A percentile compares a stretch with the other conserved stretches of the same genome.
Conservation (phyloP, 2,113 vertebrate species). For the Shinisaurus crocodilurus region DNA sequence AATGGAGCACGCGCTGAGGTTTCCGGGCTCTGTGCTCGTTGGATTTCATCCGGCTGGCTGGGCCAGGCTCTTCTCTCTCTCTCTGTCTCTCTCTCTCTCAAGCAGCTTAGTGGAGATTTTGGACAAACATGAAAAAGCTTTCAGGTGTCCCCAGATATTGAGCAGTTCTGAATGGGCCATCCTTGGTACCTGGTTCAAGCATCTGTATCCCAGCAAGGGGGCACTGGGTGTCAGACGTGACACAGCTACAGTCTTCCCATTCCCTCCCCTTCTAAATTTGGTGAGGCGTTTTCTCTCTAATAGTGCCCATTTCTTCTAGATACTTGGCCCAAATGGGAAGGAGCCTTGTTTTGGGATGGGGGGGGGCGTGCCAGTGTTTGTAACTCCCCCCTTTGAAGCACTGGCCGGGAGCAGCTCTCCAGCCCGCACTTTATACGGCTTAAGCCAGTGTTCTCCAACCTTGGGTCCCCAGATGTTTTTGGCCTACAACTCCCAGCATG, state of each 20-base stretch:
- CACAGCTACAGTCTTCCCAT: background rate
- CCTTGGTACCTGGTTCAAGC: background rate
- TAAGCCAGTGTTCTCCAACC: background rate
- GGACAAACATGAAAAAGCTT: background rate
- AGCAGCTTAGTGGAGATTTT: background rate
- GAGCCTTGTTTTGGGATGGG: background rate
- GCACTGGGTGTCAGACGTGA: background rate
- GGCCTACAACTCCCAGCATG: too few relatives aligned
- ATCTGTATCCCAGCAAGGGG: background rate
- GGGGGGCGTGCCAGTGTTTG: background rate
- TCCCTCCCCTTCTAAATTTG: background rate
- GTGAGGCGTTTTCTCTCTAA: background rate
- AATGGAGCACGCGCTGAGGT: too few relatives aligned
- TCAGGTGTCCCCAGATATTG: background rate
- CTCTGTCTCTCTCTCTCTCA: too few relatives aligned
- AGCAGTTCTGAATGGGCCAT: background rate
- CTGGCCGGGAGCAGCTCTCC: background rate
- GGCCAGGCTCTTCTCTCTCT: too few relatives aligned
- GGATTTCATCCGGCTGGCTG: background rate
- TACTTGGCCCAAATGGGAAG: background rate
- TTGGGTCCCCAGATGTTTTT: too few relatives aligned
- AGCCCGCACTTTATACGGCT: too few relatives aligned
- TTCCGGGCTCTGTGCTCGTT: too few relatives aligned
- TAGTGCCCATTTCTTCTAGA: background rate
- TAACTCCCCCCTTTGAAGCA: too few relatives aligned